Conservation (phyloP, 2,888 invertebrate genomes). For the Hypolimnas misippus region DNA sequence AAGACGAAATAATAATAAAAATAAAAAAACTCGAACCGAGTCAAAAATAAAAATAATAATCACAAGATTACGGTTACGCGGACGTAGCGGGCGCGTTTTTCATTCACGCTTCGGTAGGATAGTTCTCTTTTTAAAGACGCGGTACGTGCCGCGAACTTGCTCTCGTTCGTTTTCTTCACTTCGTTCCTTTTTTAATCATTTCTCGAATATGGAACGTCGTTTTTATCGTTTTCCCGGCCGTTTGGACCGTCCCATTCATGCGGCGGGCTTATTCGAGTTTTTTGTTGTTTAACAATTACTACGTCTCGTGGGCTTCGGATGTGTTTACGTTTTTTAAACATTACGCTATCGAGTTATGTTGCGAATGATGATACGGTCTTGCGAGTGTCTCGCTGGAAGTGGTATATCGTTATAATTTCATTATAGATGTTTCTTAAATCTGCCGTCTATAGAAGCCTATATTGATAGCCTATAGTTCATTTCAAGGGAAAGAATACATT, state of each 20-base stretch:
- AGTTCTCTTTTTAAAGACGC: conserved; percentile 79
- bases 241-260: conserved; percentile 69
- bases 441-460: not conserved
- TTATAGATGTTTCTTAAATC: not conserved
- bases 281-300: conserved; percentile 72
- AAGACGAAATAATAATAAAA: conserved; percentile 75
- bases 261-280: conserved; percentile 50
- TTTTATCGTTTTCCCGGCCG: conserved; percentile 80
- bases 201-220: conserved; percentile 82
- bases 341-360: conserved; percentile 48
- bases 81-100: conserved; percentile 72
- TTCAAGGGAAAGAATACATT: no score
- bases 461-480: no score
- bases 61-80: conserved; percentile 77
- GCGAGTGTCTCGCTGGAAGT: conserved; percentile 4
- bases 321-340: conserved; percentile 56
- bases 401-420: not conserved
- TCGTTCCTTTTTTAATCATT: conserved; percentile 80
- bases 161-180: conserved; percentile 65
- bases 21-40: conserved; percentile 55
- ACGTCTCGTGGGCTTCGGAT: conserved; percentile 47
- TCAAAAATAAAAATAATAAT: conserved; percentile 81
- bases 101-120: conserved; percentile 80
- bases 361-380: conserved; percentile 22
- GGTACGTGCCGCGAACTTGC: conserved; percentile 75